Evolutionary conservation across 1,140 invertebrate species (phyloP).

Genomic region (Bombus confusus): DNA sequence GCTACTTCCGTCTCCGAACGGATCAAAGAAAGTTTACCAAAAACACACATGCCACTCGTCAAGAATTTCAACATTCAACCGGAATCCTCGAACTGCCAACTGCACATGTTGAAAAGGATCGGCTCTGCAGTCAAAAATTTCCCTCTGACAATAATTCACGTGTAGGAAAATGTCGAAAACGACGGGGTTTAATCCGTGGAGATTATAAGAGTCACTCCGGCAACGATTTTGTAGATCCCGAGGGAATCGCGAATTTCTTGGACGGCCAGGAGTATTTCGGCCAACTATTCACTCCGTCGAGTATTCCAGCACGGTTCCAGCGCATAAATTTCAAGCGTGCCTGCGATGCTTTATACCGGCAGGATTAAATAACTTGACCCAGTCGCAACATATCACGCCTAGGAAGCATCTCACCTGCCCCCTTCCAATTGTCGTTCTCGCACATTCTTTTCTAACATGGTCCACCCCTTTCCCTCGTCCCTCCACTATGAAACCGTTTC

Average conservation of each 20-base stretch:
- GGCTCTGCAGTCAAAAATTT: not conserved
- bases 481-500: no score
- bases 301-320: conserved; percentile 55
- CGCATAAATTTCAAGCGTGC: conserved; percentile 77
- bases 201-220: not conserved
- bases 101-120: not conserved
- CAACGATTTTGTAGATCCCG: conserved; percentile 6
- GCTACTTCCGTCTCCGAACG: not conserved
- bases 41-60: not conserved
- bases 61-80: no score
- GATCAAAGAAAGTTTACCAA: not conserved
- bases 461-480: not conserved
- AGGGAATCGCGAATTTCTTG: conserved; percentile 6
- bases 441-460: not conserved
- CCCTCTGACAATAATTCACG: not conserved
- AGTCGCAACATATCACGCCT: conserved; percentile 77
- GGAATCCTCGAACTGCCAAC: not conserved
- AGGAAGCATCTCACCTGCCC: conserved; percentile 24
- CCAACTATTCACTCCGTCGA: conserved; percentile 16
- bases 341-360: conserved; percentile 77
- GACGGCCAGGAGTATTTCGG: conserved; percentile 57
- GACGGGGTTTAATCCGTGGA: no score
- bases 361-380: conserved; percentile 82
- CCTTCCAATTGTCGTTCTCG: not conserved
- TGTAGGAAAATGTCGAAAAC: not conserved